Conservation (phyloP, 2,888 invertebrate species). For the Trachelus tabidus region DNA sequence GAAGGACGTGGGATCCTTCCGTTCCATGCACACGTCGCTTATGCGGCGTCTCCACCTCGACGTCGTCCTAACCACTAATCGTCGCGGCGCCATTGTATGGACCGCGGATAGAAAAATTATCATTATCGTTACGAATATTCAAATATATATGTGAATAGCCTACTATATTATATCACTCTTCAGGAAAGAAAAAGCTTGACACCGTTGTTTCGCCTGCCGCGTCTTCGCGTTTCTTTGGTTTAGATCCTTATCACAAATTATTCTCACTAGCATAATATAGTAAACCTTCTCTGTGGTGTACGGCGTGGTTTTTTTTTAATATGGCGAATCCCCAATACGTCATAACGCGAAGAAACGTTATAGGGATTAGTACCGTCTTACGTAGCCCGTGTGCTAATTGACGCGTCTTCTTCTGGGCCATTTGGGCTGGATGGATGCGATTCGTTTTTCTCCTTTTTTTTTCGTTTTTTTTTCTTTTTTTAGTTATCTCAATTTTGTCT, state of each 20-base stretch:
- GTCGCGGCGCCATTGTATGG: conserved; percentile 8
- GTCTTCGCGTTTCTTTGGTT: conserved; percentile 40
- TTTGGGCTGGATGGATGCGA: conserved; percentile 20
- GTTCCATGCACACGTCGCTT: conserved; percentile 27
- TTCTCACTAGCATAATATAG: conserved; percentile 33
- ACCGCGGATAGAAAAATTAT: conserved; percentile 18
- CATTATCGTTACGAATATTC: conserved; percentile 9
- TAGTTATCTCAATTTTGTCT: not conserved
- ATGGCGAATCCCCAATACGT: not conserved
- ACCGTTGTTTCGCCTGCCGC: conserved; percentile 35
- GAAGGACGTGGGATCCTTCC: conserved; percentile 30
- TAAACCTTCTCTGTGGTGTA: conserved; percentile 1
- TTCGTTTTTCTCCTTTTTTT: not conserved
- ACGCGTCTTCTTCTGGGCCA: conserved; percentile 25
- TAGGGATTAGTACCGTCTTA: not conserved
- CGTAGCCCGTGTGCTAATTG: conserved; percentile 24
- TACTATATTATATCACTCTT: conserved; percentile 27
- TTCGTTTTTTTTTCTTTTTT: not conserved
- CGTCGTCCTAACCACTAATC: conserved; percentile 1
- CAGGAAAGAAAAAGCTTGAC: conserved; percentile 15
- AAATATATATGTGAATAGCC: conserved; percentile 7
- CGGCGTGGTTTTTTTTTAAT: not conserved
- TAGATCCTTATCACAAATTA: conserved; percentile 43
- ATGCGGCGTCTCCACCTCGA: conserved; percentile 17
- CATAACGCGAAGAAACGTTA: not conserved